Percentiles rank a stretch among this genome's conserved stretches.
Conservation (phyloP, 1,140 invertebrate species). For the Drosophila quadrilineata region DNA sequence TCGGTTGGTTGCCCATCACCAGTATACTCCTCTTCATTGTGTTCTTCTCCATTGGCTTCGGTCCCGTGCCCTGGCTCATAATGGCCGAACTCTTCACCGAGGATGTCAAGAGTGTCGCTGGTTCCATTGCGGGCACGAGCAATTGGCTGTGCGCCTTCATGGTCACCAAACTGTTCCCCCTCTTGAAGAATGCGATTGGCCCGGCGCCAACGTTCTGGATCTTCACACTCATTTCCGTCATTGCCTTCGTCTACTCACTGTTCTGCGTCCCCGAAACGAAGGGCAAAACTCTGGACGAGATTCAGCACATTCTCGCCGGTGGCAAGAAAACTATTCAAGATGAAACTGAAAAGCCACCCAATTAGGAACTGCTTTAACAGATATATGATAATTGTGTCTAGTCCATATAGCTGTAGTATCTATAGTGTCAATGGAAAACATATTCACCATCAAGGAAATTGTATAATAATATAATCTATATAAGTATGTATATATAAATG, state of each 20-base stretch:
- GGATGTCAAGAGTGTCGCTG: constrained; percentile 88
- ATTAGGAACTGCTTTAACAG: neutral
- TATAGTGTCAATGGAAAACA: too few relatives aligned
- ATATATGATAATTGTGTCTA: neutral
- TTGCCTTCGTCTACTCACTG: constrained; percentile 85
- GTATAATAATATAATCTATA: too few relatives aligned
- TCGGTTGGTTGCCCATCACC: constrained; percentile 88
- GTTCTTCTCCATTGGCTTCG: constrained; percentile 90
- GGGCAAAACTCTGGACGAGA: constrained; percentile 86
- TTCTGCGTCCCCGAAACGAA: constrained; percentile 87
- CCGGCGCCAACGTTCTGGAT: constrained; percentile 88
- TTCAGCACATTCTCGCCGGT: constrained; percentile 74
- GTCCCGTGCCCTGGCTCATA: constrained; percentile 91
- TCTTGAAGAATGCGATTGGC: constrained; percentile 72
- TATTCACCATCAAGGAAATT: too few relatives aligned
- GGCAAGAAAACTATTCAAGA: constrained; percentile 14
- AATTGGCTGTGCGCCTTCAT: constrained; percentile 92
- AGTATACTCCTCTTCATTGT: constrained; percentile 89
- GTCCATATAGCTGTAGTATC: too few relatives aligned
- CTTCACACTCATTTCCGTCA: constrained; percentile 87
- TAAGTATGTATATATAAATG: too few relatives aligned
- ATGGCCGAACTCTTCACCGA: constrained; percentile 89
- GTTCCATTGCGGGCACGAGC: constrained; percentile 87
- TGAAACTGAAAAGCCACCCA: neutral
- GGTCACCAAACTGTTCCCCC: constrained; percentile 87